Base-by-base conservation (phyloP, 1,140 invertebrate species). In the Lucilia sericata region DNA sequence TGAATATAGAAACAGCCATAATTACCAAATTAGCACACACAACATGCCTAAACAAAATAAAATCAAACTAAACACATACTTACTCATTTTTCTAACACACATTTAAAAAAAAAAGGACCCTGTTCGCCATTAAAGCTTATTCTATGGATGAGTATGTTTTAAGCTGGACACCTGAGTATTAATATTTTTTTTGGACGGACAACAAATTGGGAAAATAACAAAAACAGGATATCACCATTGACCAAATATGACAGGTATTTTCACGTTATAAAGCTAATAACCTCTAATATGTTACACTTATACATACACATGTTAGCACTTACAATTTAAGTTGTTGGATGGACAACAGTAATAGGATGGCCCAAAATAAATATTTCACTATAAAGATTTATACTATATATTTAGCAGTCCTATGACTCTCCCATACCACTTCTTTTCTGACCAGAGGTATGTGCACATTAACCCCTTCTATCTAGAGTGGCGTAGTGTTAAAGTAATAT, bases 201-300 rank as follows among this genome's bases (percentile, higher is more conserved):
- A 60, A 60, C 14, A 60, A 60, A 60, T 34, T 34, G 25, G 30
- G 25, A 34, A 9, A 36, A 75, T 34, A 75, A 75, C 13, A 25
- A 75, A 42, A 47, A 47, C 75, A 42, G 75, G 75, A 78, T 49
- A 78, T 19, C 17, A 47, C 75, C 75, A 78, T 78, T 78, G 36
- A 78, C 75, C 75, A 78, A 8, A 78, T 78, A 78, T 78, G 75
- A 78, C 75, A 78, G 19, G 75, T 47, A 78, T 78, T 78, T 78
- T 49, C 75, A 78, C 75, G 19, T 78, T 78, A 47, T 78, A 78
- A 78, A 78, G 75, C 75, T 78, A 78, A 78, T 78, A 78, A 78
- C 75, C 75, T 78, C 19, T 78, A 49, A 42, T 4, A 78, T 70
- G 7, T 25, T 70, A 70, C 19, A 70, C n/a, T 10, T 10, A 21